A percentile compares a stretch with the other conserved stretches of the same genome.
Evolutionary conservation across 2,113 vertebrate genomes (phyloP).

Genomic region (Athene cunicularia): DNA sequence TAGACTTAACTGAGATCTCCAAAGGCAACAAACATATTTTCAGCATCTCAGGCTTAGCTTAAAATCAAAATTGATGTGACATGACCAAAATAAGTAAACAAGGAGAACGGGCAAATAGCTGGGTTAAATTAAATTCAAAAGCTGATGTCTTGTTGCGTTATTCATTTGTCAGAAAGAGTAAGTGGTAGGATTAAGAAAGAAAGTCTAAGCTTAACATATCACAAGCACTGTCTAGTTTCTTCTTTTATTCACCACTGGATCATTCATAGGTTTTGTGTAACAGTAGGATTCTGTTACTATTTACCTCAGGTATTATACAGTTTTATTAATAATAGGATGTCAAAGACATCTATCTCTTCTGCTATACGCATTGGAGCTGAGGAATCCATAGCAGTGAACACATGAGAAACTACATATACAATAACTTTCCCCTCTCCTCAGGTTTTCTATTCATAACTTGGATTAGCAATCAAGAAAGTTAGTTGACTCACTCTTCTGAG

Average conservation of each 20-base stretch:
- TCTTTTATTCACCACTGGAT: background rate
- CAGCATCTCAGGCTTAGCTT: background rate
- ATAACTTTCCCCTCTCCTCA: background rate
- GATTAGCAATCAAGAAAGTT: background rate
- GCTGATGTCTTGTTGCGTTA: background rate
- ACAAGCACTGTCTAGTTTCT: background rate
- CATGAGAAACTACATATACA: background rate
- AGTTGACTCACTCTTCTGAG: background rate
- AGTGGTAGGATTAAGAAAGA: background rate
- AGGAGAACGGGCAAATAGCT: background rate
- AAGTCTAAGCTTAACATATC: background rate
- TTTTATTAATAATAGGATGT: background rate
- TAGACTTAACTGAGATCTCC: background rate
- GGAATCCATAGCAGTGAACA: background rate
- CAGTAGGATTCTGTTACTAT: background rate
- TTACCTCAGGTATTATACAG: background rate
- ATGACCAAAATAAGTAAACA: background rate
- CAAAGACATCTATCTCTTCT: background rate
- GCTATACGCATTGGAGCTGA: background rate
- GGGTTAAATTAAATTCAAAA: background rate
- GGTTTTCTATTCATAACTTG: background rate
- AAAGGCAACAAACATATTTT: background rate
- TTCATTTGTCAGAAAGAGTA: background rate
- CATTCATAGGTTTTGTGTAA: background rate
- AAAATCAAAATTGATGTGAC: background rate